Evolutionary conservation across 2,888 invertebrate genomes (phyloP).

Genomic region (Ennomos fuscantarius): DNA sequence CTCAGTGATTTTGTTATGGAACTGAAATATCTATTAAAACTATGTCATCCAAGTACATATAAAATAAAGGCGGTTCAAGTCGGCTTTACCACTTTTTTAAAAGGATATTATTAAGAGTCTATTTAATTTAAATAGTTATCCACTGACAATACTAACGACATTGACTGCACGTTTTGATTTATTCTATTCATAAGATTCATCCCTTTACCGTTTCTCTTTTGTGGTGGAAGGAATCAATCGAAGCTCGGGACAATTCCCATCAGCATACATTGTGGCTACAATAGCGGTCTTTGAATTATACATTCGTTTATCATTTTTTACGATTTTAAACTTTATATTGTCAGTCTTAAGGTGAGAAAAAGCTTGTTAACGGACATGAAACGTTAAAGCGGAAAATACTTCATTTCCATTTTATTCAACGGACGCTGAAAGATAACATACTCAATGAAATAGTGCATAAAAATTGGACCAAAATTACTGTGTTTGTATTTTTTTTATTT

Average conservation of each 20-base stretch:
- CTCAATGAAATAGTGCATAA: constrained; percentile 12
- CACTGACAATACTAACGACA: too few species aligned
- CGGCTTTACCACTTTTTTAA: too few species aligned
- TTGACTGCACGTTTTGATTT: constrained; percentile 12
- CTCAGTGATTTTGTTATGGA: too few species aligned
- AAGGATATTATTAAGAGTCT: too few species aligned
- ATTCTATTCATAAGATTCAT: constrained; percentile 18
- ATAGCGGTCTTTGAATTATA: constrained; percentile 13
- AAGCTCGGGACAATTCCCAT: constrained; percentile 12
- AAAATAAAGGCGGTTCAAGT: too few species aligned
- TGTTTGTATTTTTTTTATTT: neutral
- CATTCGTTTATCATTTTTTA: neutral
- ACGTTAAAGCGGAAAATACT: constrained; percentile 49
- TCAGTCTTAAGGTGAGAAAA: neutral
- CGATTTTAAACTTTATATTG: constrained; percentile 12
- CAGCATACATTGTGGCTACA: constrained; percentile 17
- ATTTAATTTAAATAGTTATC: too few species aligned
- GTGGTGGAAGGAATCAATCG: constrained; percentile 22
- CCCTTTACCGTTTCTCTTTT: constrained; percentile 15
- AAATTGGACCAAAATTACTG: constrained; percentile 1
- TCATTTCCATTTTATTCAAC: constrained; percentile 56
- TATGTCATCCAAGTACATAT: too few species aligned
- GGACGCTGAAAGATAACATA: constrained; percentile 32
- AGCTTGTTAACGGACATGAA: constrained; percentile 27
- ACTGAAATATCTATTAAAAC: too few species aligned